Evolutionary conservation across 2,888 invertebrate genomes (phyloP), one percentile per base, ranked within the genome.

Genomic region (Sinodicranocentrus sp.): DNA sequence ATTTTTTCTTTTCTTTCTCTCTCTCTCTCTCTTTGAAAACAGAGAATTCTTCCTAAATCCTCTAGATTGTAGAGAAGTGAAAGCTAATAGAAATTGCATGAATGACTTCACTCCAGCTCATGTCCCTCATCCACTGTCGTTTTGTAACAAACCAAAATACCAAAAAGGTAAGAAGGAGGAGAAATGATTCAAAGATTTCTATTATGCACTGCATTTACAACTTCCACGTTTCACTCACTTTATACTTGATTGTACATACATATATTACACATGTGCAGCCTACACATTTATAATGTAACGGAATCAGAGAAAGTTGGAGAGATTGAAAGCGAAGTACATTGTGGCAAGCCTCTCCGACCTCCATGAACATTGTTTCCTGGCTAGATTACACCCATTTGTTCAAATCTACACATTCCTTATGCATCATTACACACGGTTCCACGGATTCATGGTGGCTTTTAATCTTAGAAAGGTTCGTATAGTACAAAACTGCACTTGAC

Each of bases 11-110:
- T 26, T 44, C 68, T n/a, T 33, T 19, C 44, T 21, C 67, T 8
- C 17, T 54, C 17, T 25, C 59, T 48, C 25, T 39, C 67, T 61
- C 33, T 33, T 19, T 52, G 54, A 19, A 75, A 75, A 75, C 26
- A 57, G 21, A 73, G 10, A 23, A 39, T 54, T 68, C 75, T 23
- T 57, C 61, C 44, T 57, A 80, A 80, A 72, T 72, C 80, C 73
- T 75, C 57, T 70, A 71, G 76, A 65, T 82, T 82, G 70, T 23
- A 43, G 65, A 76, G 48, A 67, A 76, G 82, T 70, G 63, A 76
- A 57, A 68, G 76, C 76, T 82, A 82, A 82, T 82, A 82, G 82
- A 82, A 82, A 82, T 82, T 82, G 82, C 76, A 82, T 82, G 76
- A 82, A 82, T 76, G 76, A 82, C 71, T 82, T 76, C 76, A 76